Evolutionary conservation across 2,888 invertebrate species (phyloP).

Genomic region (Tetranychus piercei): DNA sequence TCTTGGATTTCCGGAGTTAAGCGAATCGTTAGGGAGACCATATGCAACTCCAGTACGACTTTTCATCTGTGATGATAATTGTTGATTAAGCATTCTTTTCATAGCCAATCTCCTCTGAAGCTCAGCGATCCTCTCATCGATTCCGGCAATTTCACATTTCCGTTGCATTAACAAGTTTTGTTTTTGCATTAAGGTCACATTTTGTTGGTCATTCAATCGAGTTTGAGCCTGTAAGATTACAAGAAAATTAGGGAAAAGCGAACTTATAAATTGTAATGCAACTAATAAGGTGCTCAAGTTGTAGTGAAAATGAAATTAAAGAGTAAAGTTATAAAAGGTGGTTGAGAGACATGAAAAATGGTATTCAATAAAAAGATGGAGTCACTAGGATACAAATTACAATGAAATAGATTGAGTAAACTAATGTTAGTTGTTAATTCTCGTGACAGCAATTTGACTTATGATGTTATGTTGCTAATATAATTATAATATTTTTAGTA

Average conservation of each 20-base stretch:
- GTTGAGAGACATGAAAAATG: too few species aligned
- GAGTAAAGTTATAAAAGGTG: too few species aligned
- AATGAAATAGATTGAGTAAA: too few species aligned
- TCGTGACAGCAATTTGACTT: too few species aligned
- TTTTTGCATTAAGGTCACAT: constrained; percentile 68
- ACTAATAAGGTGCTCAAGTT: too few species aligned
- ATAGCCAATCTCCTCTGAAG: constrained; percentile 73
- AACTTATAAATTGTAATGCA: background rate
- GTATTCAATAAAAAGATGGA: too few species aligned
- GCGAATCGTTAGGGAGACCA: background rate
- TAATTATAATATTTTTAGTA: too few species aligned
- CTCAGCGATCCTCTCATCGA: constrained; percentile 81
- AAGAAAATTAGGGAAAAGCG: background rate
- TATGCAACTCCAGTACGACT: background rate
- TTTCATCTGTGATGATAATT: constrained; percentile 42
- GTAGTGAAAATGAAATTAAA: constrained; percentile 10
- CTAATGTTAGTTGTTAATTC: too few species aligned
- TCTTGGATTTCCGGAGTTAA: background rate
- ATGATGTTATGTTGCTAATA: too few species aligned
- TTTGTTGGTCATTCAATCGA: constrained; percentile 85
- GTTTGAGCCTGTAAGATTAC: constrained; percentile 61
- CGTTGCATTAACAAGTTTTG: constrained; percentile 66
- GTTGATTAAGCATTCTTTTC: constrained; percentile 64
- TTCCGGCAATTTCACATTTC: constrained; percentile 74
- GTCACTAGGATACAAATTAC: too few species aligned